Conservation (phyloP, 1,140 invertebrate species). For the Nephila pilipes region DNA sequence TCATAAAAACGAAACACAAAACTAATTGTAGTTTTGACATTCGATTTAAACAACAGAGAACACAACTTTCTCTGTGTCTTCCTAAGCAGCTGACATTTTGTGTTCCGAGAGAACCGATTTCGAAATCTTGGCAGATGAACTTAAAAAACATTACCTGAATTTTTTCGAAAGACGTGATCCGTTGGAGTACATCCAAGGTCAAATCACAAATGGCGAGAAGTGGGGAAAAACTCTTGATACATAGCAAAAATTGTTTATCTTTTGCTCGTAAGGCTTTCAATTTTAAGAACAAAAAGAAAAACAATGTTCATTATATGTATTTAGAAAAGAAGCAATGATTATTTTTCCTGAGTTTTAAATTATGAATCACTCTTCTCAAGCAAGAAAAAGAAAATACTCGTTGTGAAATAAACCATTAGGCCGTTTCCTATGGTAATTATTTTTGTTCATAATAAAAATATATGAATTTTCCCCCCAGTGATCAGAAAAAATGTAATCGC, state of each 20-base stretch:
- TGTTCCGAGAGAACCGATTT: not conserved
- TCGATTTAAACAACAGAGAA: not conserved
- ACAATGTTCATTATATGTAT: too few relatives aligned
- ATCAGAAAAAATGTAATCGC: too few relatives aligned
- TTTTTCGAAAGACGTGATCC: not conserved
- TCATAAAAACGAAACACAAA: not conserved
- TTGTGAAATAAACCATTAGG: too few relatives aligned
- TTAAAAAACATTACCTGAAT: constrained; percentile 8
- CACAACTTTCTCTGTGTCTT: not conserved
- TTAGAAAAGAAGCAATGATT: too few relatives aligned
- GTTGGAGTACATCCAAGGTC: not conserved
- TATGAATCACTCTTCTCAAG: too few relatives aligned
- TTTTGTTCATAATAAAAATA: too few relatives aligned
- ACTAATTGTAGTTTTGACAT: not conserved
- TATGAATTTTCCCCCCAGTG: too few relatives aligned
- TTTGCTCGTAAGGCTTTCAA: too few relatives aligned
- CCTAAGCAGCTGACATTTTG: not conserved
- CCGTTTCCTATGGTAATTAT: too few relatives aligned
- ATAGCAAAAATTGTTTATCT: not conserved
- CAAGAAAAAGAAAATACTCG: too few relatives aligned
- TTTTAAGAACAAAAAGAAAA: too few relatives aligned
- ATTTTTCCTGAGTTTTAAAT: too few relatives aligned
- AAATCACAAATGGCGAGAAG: not conserved
- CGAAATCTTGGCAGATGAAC: not conserved
- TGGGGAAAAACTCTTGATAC: not conserved